Base-by-base conservation (phyloP, 1,140 invertebrate genomes). In the Drosophila micromelanica region DNA sequence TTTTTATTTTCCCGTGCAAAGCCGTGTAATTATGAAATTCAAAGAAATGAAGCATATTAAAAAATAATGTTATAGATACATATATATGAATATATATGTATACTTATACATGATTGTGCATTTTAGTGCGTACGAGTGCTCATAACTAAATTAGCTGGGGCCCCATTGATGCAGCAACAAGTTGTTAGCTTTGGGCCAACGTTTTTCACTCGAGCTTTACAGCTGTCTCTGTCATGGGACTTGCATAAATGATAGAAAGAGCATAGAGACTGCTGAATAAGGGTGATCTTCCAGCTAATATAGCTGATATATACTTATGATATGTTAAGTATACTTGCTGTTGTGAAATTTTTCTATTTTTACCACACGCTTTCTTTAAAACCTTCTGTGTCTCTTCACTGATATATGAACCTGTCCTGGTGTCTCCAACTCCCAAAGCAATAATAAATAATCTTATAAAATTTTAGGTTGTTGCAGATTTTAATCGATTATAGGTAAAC, bases 21-120 rank as follows among this genome's bases (percentile, higher is more conserved):
- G 82, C 68, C 79, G 76, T 82, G 82, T 87, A 89, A 87, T 87
- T 87, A 87, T 87, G 82, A 87, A 87, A 89, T 87, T 87, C 82
- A 84, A 87, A 87, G 82, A 87, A 87, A 78, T 87, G 60, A 81
- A 70, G 71, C 82, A 87, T 87, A 87, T 69, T 81, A 69, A 63
- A 73, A 64, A 80, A 63, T 72, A 73, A 71, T 71, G 65, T 78
- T 73, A 79, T 67, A 74, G 63, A 23, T 23, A 23, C 9, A 30
- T 17, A 42, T 12, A 73, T 56, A 42, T 40, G 48, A 45, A 72
- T 48, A 64, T 49, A 65, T 48, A 57, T 40, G 43, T 32, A 65
- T 40, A 43, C 30, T 64, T 59, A 51, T 45, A 48, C 60, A 42
- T 11, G 40, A 37, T 48, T 38, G 13, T 30, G 9, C 43, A 37